Percentiles rank a stretch among this genome's conserved stretches.
Evolutionary conservation across 1,140 invertebrate species (phyloP).

Genomic region (Cepaea nemoralis): DNA sequence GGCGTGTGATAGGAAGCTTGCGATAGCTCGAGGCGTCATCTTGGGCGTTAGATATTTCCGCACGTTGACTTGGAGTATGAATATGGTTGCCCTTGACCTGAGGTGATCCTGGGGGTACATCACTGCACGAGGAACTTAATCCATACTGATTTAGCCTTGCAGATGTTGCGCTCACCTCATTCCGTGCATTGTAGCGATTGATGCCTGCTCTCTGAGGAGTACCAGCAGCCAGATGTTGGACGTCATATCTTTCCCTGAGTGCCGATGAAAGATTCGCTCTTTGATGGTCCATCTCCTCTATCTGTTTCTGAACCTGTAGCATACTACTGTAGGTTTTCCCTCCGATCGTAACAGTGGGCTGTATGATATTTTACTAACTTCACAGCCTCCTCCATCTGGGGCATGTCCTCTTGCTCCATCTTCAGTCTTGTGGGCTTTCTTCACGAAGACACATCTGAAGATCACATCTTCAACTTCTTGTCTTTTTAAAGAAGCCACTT

Average conservation of each 20-base stretch:
- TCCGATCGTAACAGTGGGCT: not conserved
- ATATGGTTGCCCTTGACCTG: not conserved
- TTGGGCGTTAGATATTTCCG: not conserved
- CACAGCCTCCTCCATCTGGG: not conserved
- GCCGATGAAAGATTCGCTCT: not conserved
- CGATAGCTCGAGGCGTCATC: not conserved
- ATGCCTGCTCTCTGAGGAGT: not conserved
- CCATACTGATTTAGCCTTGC: not conserved
- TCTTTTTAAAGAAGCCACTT: not conserved
- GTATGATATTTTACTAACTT: not conserved
- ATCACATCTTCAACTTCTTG: not conserved
- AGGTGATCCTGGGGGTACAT: not conserved
- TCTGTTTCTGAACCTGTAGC: not conserved
- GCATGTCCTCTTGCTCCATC: not conserved
- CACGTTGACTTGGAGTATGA: not conserved
- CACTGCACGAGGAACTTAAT: not conserved
- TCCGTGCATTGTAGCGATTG: not conserved
- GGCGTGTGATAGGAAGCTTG: not conserved
- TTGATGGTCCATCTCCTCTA: not conserved
- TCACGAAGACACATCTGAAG: not conserved
- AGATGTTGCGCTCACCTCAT: not conserved
- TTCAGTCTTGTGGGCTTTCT: not conserved
- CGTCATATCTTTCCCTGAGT: not conserved
- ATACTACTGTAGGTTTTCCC: not conserved
- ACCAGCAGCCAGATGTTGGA: not conserved